Base-by-base conservation (phyloP, 2,888 invertebrate species). In the Pediacus dermestoides region DNA sequence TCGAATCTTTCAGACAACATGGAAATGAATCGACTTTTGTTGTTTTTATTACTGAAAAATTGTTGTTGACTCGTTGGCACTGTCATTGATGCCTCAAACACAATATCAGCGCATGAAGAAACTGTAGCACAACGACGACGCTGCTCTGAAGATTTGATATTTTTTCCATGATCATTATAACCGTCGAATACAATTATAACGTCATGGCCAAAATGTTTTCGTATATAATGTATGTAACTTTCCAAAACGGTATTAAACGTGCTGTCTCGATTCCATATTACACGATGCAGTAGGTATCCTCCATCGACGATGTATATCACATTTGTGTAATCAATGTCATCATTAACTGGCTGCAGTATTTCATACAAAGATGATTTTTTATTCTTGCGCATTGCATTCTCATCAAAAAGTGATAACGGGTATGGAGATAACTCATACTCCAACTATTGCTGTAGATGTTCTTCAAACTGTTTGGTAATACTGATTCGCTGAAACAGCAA, bases 171-270 rank as follows among this genome's bases (percentile, higher is more conserved):
- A n/a, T n/a, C n/a, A n/a, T n/a, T n/a, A n/a, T n/a, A n/a, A n/a
- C n/a, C n/a, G n/a, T n/a, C n/a, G n/a, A 63, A 61, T 55, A 60
- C 55, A 48, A 60, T 52, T 57, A 55, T 34, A 36, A 49, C 52
- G 41, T 36, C 33, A 26, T 54, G 52, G 15, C 55, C 42, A 40
- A 50, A 60, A 54, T 61, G 48, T 30, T 44, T 42, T 42, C 28
- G 37, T 30, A 42, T 44, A 47, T 58, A 60, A 3, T 55, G 34
- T 39, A 18, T n/a, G n/a, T 18, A 18, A n/a, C 21, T 18, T 7
- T 46, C 10, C 30, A 36, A 18, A 41, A 57, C 47, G 16, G 36
- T 30, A 25, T 31, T 23, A 40, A 50, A 53, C 15, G 37, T 36
- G 11, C 49, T 42, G 18, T 33, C 39, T 25, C 33, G 30, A 34